Conservation (phyloP, 2,113 vertebrate genomes). For the Melospiza georgiana region DNA sequence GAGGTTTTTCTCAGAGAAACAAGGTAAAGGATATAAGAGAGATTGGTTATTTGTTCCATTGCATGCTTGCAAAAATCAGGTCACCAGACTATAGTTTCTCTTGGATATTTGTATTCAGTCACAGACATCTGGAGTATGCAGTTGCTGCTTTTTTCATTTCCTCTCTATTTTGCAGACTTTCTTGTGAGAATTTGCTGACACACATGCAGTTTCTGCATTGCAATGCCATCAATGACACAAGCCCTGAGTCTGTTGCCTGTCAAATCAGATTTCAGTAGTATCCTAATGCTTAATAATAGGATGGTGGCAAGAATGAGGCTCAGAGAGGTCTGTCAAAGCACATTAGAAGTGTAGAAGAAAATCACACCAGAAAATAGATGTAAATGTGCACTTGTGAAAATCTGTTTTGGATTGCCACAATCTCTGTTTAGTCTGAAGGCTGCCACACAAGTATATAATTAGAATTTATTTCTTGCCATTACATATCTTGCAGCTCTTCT, state of each 20-base stretch:
- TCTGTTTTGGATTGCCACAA: neutral
- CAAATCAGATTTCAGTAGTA: neutral
- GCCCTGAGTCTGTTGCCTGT: neutral
- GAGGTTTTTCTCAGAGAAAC: neutral
- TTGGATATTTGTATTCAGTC: neutral
- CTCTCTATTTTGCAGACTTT: neutral
- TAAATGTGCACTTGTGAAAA: neutral
- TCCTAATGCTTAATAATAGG: neutral
- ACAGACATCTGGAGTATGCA: neutral
- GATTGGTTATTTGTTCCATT: neutral
- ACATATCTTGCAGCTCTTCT: neutral
- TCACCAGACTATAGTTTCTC: neutral
- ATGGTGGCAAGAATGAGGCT: neutral
- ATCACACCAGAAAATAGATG: neutral
- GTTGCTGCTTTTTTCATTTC: neutral
- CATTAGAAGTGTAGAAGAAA: neutral
- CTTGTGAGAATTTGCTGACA: neutral
- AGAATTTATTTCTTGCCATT: neutral
- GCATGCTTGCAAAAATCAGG: neutral
- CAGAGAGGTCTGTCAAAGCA: neutral
- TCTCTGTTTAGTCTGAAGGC: neutral
- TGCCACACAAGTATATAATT: neutral
- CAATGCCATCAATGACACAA: neutral
- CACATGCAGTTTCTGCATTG: neutral
- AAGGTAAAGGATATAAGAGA: fast-evolving